Conservation (phyloP, 2,888 invertebrate species). For the Resseliella maxima region DNA sequence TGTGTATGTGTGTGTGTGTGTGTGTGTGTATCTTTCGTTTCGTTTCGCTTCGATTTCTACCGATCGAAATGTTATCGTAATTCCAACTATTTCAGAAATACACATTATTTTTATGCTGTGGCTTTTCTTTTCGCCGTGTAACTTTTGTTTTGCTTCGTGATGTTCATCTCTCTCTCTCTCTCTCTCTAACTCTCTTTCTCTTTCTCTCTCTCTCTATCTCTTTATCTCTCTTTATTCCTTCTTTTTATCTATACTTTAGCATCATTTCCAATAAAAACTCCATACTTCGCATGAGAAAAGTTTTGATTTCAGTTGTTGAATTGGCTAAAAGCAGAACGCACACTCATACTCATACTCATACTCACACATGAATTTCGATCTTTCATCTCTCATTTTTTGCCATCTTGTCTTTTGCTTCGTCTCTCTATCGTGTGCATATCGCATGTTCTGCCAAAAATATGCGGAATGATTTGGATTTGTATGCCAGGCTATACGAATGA, state of each 20-base stretch:
- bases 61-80: constrained; percentile 40
- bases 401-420: background rate
- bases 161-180: background rate
- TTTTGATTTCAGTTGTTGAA: constrained; percentile 49
- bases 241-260: background rate
- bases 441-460: background rate
- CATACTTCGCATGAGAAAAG: constrained; percentile 10
- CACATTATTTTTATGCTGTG: constrained; percentile 48
- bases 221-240: background rate
- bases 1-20: no score
- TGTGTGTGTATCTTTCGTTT: background rate
- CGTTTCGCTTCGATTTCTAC: background rate
- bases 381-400: background rate
- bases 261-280: constrained; percentile 51
- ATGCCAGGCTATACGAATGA: no score
- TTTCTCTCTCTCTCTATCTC: background rate
- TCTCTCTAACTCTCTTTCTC: background rate
- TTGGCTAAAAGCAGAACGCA: constrained; percentile 13
- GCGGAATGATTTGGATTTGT: no score
- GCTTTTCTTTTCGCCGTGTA: background rate
- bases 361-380: background rate
- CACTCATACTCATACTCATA: background rate
- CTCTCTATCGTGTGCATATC: background rate
- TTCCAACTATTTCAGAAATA: constrained; percentile 39
- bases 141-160: background rate